A percentile compares a stretch with the other conserved stretches of the same genome.
These are phyloP conservation scores for Tapirus indicus DNA, from an alignment of 2,797 vertebrate species.

Conservation along the genomic window DNA sequence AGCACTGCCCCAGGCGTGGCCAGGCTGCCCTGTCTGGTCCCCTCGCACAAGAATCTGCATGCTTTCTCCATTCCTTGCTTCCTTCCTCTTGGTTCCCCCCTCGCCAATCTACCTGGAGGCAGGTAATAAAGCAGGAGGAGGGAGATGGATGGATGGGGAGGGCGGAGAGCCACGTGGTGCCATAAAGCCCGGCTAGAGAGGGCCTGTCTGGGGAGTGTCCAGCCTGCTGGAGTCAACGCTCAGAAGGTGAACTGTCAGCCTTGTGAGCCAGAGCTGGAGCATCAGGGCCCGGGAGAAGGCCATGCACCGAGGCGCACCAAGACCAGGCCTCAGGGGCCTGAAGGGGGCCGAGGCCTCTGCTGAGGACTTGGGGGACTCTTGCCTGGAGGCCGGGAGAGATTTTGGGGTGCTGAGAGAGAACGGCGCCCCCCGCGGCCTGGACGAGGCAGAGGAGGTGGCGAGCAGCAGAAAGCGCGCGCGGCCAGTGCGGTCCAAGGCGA, in stretches of 20 bases:
- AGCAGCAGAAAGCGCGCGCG: slow-evolving; percentile 90
- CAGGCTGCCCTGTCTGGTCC: neutral
- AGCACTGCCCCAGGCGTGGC: slow-evolving; percentile 36
- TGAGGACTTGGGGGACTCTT: slow-evolving; percentile 88
- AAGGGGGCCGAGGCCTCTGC: slow-evolving; percentile 88
- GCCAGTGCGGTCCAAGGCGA: slow-evolving; percentile 93
- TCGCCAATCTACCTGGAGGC: slow-evolving; percentile 85
- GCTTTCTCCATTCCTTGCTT: slow-evolving; percentile 78
- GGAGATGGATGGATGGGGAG: slow-evolving; percentile 77
- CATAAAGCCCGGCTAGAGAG: slow-evolving; percentile 86
- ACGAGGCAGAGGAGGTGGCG: slow-evolving; percentile 86
- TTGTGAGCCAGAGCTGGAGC: slow-evolving; percentile 64
- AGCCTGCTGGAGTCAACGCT: slow-evolving; percentile 55
- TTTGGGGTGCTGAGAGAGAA: slow-evolving; percentile 85
- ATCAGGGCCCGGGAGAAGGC: slow-evolving; percentile 74
- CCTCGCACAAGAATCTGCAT: slow-evolving; percentile 74
- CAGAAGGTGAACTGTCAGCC: neutral
- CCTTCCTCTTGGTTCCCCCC: slow-evolving; percentile 73
- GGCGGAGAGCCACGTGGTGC: slow-evolving; percentile 90
- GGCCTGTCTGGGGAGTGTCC: slow-evolving; percentile 87
- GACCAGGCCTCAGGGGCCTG: slow-evolving; percentile 86
- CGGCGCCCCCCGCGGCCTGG: slow-evolving; percentile 77
- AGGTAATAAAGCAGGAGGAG: slow-evolving; percentile 86
- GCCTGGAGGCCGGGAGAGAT: slow-evolving; percentile 59
- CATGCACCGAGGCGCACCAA: slow-evolving; percentile 66